These are phyloP conservation scores for Ivindomyrus marchei DNA, from an alignment of 2,113 vertebrate species.

Conservation along the genomic window DNA sequence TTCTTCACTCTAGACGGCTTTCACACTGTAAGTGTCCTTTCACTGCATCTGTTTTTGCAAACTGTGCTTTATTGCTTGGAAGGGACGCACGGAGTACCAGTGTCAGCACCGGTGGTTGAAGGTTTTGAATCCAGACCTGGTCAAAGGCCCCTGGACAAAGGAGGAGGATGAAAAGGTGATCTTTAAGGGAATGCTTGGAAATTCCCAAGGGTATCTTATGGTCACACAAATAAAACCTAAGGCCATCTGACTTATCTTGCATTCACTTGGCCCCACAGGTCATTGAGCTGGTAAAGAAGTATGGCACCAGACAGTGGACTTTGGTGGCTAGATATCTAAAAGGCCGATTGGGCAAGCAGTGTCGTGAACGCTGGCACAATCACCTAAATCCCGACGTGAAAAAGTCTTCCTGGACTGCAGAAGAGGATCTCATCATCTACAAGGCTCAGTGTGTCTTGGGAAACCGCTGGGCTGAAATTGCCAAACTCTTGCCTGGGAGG, in stretches of 20 bases:
- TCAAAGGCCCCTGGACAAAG: slow-evolving; percentile 84
- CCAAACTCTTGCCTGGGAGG: slow-evolving; percentile 90
- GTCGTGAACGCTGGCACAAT: slow-evolving; percentile 88
- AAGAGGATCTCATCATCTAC: slow-evolving; percentile 86
- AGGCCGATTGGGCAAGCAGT: slow-evolving; percentile 84
- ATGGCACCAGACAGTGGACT: slow-evolving; percentile 75
- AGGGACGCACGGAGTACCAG: slow-evolving; percentile 81
- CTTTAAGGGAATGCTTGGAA: background rate
- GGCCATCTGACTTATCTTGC: background rate
- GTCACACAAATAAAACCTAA: background rate
- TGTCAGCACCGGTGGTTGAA: slow-evolving; percentile 79
- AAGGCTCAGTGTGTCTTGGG: slow-evolving; percentile 83
- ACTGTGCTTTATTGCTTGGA: background rate
- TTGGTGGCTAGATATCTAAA: slow-evolving; percentile 76
- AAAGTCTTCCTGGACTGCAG: slow-evolving; percentile 81
- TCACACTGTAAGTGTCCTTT: background rate
- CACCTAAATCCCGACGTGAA: slow-evolving; percentile 84
- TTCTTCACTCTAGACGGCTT: background rate
- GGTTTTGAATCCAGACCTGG: slow-evolving; percentile 71
- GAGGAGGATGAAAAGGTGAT: slow-evolving; percentile 88
- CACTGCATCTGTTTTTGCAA: background rate
- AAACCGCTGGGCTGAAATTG: slow-evolving; percentile 89
- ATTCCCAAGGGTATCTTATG: background rate
- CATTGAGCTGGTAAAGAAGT: slow-evolving; percentile 75
- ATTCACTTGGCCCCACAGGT: slow-evolving; percentile 50